A percentile compares a stretch with the other conserved stretches of the same genome.
These are phyloP conservation scores for Liolophura sinensis DNA, from an alignment of 1,140 invertebrate species.

Conservation along the genomic window DNA sequence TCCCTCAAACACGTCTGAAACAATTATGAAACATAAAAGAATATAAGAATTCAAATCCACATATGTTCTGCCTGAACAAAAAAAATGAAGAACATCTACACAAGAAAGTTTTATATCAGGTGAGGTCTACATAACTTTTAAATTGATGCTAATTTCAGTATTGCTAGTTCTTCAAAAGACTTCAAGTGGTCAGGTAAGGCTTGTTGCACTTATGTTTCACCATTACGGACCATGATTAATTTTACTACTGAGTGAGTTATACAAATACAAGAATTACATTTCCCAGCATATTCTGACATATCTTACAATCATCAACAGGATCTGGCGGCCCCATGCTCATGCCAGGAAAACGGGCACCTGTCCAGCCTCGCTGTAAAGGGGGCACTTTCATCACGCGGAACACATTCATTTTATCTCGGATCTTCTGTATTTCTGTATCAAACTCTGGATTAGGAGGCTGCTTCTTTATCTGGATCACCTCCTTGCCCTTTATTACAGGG, in stretches of 20 bases:
- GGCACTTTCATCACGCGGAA: conserved; percentile 66
- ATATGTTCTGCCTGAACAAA: neutral
- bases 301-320: conserved; percentile 66
- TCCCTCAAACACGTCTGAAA: conserved; percentile 78
- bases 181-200: neutral
- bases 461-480: conserved; percentile 72
- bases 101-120: neutral
- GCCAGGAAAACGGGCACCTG: conserved; percentile 78
- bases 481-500: conserved; percentile 77
- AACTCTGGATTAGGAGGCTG: conserved; percentile 74
- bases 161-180: neutral
- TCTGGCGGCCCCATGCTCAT: conserved; percentile 86
- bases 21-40: conserved; percentile 16
- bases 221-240: neutral
- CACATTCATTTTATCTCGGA: conserved; percentile 73
- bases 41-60: conserved; percentile 2
- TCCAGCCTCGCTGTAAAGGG: conserved; percentile 88
- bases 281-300: neutral
- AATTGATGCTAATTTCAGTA: neutral
- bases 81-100: too few relatives aligned
- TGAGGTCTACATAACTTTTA: neutral
- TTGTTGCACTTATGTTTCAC: neutral
- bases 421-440: conserved; percentile 70
- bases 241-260: neutral
- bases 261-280: neutral